Conservation (phyloP, 2,113 vertebrate genomes). For the Platycercus adscitus region DNA sequence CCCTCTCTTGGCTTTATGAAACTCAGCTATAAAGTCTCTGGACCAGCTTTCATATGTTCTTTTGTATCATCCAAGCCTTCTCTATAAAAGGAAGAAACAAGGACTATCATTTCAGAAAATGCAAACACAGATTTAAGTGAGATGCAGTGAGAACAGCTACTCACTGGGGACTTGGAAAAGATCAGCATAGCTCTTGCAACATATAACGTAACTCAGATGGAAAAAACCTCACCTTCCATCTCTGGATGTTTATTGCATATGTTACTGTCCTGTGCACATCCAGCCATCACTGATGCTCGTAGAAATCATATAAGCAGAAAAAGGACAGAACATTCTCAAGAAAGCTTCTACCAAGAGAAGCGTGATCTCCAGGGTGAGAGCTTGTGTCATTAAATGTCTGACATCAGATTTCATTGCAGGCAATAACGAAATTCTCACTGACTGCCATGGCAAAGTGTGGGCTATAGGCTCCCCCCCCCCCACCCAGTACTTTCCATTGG, state of each 20-base stretch:
- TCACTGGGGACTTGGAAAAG: background rate
- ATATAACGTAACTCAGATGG: background rate
- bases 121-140: background rate
- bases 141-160: background rate
- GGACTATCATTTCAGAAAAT: background rate
- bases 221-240: background rate
- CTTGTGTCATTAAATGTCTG: background rate
- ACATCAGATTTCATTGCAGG: background rate
- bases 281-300: background rate
- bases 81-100: background rate
- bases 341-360: background rate
- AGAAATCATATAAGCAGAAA: background rate
- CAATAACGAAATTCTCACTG: background rate
- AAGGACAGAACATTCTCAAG: conserved; percentile 38
- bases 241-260: background rate
- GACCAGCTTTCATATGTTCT: background rate
- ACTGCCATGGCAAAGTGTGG: background rate
- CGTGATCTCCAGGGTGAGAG: background rate
- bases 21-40: background rate
- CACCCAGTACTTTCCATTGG: background rate
- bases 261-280: background rate
- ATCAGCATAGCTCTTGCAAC: background rate
- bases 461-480: background rate
- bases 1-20: background rate
- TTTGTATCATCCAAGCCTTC: background rate